Evolutionary conservation across 2,888 invertebrate species (phyloP), one percentile per base, ranked within the genome.

Genomic region (Drosophila tanythrix): DNA sequence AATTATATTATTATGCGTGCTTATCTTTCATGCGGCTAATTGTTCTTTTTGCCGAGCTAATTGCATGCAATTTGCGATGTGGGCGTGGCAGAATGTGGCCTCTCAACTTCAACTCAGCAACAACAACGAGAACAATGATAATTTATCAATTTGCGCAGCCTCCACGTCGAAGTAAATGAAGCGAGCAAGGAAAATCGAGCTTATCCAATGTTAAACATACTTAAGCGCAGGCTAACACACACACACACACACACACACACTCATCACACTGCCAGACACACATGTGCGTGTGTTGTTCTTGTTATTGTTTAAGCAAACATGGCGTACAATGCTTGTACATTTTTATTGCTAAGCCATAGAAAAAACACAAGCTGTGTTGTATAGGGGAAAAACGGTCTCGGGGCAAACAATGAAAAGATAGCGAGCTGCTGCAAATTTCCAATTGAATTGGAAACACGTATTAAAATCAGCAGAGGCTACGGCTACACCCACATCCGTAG

Each of bases 191-290:
- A 69, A 69, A 76, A 70, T 75, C 74, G 75, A 75, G 83, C 83
- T 88, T 79, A 90, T 86, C 89, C 84, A 74, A 72, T 89, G 90
- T 86, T 87, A 73, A 87, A 76, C 86, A 88, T 73, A 79, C 90
- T 88, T 79, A 77, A 86, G 79, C 69, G 33, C 40, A 48, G 62
- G 57, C 59, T 70, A 51, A 67, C 61, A 72, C 53, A 65, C 57
- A 51, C 63, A 70, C n/a, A 70, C 25, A 58, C 27, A 43, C 29
- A 27, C 61, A 72, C 55, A 65, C 58, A 55, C 70, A 46, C 46
- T 60, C 51, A 60, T 50, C n/a, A 71, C 27, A 62, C 11, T 18
- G 18, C 15, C 36, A 57, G 11, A 50, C 15, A 53, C 18, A 52
- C 29, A 27, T 50, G 29, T 10, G 38, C 18, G 50, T 31, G n/a